These are phyloP conservation scores for Scaptomyza cyrtandrae DNA, from an alignment of 2,888 invertebrate species.

Conservation along the genomic window DNA sequence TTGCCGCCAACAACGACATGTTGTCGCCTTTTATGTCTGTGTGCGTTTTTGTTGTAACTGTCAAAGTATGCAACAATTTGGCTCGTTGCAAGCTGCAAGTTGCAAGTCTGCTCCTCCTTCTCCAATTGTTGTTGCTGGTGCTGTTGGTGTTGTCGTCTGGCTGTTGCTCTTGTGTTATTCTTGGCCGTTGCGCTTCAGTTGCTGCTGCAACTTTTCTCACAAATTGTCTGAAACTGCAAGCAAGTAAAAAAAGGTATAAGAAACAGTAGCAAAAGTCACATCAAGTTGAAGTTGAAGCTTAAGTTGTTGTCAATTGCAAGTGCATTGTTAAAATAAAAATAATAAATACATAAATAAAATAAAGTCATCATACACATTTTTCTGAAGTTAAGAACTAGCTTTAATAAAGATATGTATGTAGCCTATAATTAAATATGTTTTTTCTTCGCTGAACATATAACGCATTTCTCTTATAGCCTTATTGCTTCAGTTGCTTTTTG, in stretches of 20 bases:
- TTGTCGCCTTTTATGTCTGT: conserved; percentile 40
- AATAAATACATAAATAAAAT: not conserved
- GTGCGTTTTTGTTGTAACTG: conserved; percentile 32
- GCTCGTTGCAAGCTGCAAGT: conserved; percentile 35
- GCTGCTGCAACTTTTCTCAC: conserved; percentile 42
- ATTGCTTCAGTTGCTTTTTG: too few species aligned
- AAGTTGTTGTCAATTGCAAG: conserved; percentile 33
- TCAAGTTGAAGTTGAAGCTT: conserved; percentile 24
- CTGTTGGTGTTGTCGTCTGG: conserved; percentile 13
- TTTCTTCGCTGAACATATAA: too few species aligned
- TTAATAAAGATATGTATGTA: not conserved
- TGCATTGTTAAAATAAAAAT: conserved; percentile 17
- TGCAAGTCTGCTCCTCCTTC: conserved; percentile 1
- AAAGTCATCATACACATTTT: not conserved
- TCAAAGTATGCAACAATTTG: conserved; percentile 62
- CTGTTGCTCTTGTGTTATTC: conserved; percentile 39
- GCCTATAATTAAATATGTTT: not conserved
- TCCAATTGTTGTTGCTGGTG: not conserved
- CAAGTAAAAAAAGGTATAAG: conserved; percentile 13
- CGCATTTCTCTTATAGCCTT: too few species aligned
- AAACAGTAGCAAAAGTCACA: conserved; percentile 44
- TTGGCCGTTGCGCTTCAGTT: conserved; percentile 46
- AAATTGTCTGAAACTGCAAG: conserved; percentile 48
- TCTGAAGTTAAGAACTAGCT: not conserved
- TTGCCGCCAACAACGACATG: conserved; percentile 56